Conservation (phyloP, 1,140 invertebrate species). For the Neodiprion lecontei region DNA sequence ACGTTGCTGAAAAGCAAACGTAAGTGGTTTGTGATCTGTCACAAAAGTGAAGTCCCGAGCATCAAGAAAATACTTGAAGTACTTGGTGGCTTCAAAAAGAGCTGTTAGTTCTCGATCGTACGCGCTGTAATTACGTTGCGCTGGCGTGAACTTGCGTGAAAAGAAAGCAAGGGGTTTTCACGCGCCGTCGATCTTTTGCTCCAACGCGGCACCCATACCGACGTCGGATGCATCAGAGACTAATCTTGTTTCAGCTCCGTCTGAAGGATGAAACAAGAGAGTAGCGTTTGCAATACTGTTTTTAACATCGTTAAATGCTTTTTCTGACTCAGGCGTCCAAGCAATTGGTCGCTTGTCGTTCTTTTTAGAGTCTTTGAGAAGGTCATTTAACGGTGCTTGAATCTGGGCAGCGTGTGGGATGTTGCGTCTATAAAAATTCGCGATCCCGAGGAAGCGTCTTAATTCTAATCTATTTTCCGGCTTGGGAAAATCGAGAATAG, state of each 20-base stretch:
- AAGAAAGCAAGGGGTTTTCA: conserved; percentile 49
- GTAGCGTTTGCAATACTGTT: conserved; percentile 19
- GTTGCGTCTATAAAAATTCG: conserved; percentile 30
- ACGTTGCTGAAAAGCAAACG: too few species aligned
- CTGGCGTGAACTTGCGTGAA: conserved; percentile 40
- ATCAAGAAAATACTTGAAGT: conserved; percentile 39
- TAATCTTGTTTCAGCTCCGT: background rate
- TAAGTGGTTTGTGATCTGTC: background rate
- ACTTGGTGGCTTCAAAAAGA: conserved; percentile 36
- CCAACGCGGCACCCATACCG: conserved; percentile 28
- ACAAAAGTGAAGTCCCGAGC: conserved; percentile 18
- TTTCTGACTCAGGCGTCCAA: conserved; percentile 16
- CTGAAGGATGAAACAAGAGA: conserved; percentile 15
- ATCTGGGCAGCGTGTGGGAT: conserved; percentile 17
- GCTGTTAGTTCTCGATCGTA: conserved; percentile 46
- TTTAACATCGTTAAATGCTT: conserved; percentile 31
- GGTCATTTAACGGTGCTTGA: conserved; percentile 3
- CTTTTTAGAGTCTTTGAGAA: conserved; percentile 17
- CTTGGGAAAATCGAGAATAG: conserved; percentile 34
- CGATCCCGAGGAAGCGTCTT: conserved; percentile 28
- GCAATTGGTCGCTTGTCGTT: conserved; percentile 19
- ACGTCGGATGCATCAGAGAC: conserved; percentile 34
- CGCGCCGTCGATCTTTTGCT: conserved; percentile 17
- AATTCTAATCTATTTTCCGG: conserved; percentile 16
- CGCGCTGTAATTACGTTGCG: conserved; percentile 41